phyloP scores from a whole-genome alignment of 1,140 invertebrate species.

The Subanguina moxae region DNA sequence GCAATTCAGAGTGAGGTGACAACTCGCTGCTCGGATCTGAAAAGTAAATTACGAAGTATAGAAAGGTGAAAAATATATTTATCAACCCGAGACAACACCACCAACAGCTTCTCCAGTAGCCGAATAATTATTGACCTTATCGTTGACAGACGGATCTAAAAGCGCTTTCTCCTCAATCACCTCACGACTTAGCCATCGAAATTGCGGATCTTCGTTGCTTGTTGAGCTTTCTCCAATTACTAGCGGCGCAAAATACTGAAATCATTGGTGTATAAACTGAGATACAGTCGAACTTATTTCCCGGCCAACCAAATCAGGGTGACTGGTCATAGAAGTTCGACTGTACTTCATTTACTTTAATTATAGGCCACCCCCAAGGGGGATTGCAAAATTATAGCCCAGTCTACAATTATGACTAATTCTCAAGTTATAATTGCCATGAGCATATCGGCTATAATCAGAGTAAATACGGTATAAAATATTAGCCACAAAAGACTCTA shows the following conservation, averaged over 20 bases:
- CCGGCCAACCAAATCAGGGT: no score
- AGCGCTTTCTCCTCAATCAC: constrained; percentile 54
- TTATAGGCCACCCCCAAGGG: no score
- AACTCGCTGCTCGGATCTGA: not conserved
- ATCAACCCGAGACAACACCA: constrained; percentile 67
- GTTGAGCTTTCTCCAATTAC: constrained; percentile 31
- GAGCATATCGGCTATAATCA: no score
- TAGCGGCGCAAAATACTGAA: constrained; percentile 75
- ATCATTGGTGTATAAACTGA: constrained; percentile 64
- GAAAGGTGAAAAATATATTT: not conserved
- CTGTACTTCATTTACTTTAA: no score
- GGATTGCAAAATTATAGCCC: no score
- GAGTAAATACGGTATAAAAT: no score
- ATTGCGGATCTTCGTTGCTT: constrained; percentile 70
- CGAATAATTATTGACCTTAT: constrained; percentile 44
- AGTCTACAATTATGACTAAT: no score
- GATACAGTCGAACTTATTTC: not conserved
- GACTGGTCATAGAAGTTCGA: no score
- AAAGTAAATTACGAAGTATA: not conserved
- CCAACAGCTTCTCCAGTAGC: constrained; percentile 81
- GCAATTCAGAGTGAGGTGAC: no score
- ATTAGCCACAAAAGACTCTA: constrained; percentile 16
- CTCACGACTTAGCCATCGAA: constrained; percentile 79
- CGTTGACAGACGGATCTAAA: constrained; percentile 23
- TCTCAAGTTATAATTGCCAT: no score